Evolutionary conservation across 2,888 invertebrate species (phyloP), one percentile per base, ranked within the genome.

Genomic region (Cheilosia vernalis): DNA sequence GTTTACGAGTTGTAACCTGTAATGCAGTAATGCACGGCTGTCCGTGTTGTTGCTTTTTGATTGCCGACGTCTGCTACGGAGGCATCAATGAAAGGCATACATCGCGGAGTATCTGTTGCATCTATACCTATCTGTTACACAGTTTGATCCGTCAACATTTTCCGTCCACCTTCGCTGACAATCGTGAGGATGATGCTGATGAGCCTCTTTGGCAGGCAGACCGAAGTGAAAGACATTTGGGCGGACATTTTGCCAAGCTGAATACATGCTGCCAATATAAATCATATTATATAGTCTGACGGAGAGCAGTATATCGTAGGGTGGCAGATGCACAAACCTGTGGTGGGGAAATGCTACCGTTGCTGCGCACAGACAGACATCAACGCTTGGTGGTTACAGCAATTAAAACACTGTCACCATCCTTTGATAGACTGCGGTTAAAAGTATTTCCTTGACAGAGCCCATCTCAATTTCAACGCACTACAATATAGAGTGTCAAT

Each of bases 401-500:
- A 69, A 79, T 84, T 84, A 79, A 79, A 69, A 13, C 27, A 27
- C 56, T 47, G 60, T 30, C 64, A 74, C 70, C 17, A 55, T 58
- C 21, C 44, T 53, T 13, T 61, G 60, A 56, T 27, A 63, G 27
- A 33, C 21, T 84, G 84, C 40, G 84, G 79, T 84, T 60, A 27
- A 70, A 37, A 40, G 79, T 79, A 79, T 84, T 84, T 84, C 84
- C 84, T 74, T 64, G 49, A 76, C 56, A 70, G 4, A 63, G 17
- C 53, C 69, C 42, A 30, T 70, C 64, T 70, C 33, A 24, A 55
- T 77, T 61, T 61, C 77, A 64, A 51, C 24, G 56, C 51, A 33
- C n/a, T 30, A 49, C 63, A 30, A 9, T 9, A 30, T 30, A 49
- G 49, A 33, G 40, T 79, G 72, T 79, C 72, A 72, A 60, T 72